A percentile compares a stretch with the other conserved stretches of the same genome.
These are phyloP conservation scores for Styela clava DNA, from an alignment of 23 tunicate species.

Conservation along the genomic window DNA sequence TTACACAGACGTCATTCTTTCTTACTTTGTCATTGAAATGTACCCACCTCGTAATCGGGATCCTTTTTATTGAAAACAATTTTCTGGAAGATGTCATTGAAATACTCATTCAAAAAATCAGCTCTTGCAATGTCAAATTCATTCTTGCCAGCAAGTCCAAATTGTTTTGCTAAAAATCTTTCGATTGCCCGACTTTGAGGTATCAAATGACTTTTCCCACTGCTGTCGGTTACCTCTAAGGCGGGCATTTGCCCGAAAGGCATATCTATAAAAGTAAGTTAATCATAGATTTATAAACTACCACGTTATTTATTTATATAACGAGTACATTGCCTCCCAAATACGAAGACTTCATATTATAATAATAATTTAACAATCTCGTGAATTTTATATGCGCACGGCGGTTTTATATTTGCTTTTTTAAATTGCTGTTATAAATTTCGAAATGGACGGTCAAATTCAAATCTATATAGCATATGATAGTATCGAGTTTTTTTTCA, in stretches of 20 bases:
- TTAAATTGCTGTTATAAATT: no score
- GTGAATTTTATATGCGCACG: no score
- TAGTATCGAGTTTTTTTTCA: no score
- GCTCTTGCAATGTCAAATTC: background rate
- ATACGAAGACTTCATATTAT: no score
- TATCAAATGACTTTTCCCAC: background rate
- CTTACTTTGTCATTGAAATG: background rate
- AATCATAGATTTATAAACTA: no score
- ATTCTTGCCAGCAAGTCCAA: slow-evolving; percentile 5
- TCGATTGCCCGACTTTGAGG: slow-evolving; percentile 4
- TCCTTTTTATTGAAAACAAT: background rate
- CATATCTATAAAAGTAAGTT: background rate
- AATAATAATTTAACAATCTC: no score
- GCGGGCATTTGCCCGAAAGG: slow-evolving; percentile 10
- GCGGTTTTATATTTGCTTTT: no score
- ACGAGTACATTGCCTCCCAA: no score
- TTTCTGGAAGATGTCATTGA: background rate
- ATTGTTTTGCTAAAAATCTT: background rate
- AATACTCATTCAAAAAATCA: background rate
- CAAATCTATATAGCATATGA: no score
- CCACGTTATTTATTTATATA: no score
- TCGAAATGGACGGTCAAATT: no score
- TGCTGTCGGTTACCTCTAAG: slow-evolving; percentile 4
- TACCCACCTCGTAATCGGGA: background rate
- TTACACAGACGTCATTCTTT: no score